phyloP scores from a whole-genome alignment of 2,888 invertebrate genomes.

The Zaprionus bogoriensis region DNA sequence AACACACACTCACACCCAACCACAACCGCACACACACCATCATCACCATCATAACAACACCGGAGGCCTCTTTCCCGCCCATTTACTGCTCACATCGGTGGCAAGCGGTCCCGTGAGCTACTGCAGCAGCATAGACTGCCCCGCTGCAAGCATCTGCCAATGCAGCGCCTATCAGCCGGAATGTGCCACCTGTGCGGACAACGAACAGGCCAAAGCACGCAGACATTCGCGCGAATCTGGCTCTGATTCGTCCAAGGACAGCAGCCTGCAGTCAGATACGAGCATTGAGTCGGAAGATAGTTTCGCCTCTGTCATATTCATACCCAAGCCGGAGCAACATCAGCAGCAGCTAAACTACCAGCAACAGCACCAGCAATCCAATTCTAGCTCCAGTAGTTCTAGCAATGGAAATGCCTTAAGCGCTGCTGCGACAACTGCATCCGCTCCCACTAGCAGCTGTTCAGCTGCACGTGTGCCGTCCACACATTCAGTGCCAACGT shows the following conservation, averaged over 20 bases:
- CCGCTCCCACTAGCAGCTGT: constrained; percentile 26
- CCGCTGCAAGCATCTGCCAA: constrained; percentile 59
- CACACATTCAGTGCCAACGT: constrained; percentile 88
- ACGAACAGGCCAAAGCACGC: constrained; percentile 84
- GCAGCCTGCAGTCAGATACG: constrained; percentile 95
- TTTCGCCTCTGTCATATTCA: constrained; percentile 95
- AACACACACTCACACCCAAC: constrained; percentile 30
- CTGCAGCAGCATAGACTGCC: constrained; percentile 81
- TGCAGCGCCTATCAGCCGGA: constrained; percentile 78
- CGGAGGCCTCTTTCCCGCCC: constrained; percentile 33
- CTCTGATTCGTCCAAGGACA: constrained; percentile 93
- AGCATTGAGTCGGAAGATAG: constrained; percentile 97
- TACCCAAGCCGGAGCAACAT: constrained; percentile 89
- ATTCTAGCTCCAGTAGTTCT: constrained; percentile 81
- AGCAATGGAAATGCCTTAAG: constrained; percentile 67
- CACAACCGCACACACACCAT: constrained; percentile 59
- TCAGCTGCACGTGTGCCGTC: constrained; percentile 48
- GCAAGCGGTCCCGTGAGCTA: constrained; percentile 74
- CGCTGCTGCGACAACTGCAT: constrained; percentile 7
- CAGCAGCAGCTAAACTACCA: constrained; percentile 80
- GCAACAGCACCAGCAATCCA: constrained; percentile 79
- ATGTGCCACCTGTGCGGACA: constrained; percentile 59
- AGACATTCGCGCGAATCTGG: constrained; percentile 93
- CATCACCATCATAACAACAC: constrained; percentile 49
- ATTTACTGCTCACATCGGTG: constrained; percentile 52